Conservation (phyloP, 1,140 invertebrate genomes). For the Batillaria attramentaria region DNA sequence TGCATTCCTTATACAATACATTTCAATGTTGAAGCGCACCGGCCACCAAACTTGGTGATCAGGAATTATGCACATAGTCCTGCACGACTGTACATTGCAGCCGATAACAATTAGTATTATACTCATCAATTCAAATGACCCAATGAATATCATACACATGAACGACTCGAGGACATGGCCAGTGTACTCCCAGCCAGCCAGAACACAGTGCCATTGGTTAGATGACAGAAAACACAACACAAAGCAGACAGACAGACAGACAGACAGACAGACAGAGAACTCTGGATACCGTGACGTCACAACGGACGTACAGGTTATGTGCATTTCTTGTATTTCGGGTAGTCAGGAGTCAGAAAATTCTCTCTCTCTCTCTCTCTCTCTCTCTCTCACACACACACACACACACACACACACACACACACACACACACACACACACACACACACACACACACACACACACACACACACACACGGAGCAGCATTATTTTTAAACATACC, state of each 20-base stretch:
- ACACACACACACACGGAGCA: constrained; percentile 4
- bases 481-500: not conserved
- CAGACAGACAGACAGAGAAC: not conserved
- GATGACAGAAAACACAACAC: not conserved
- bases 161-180: too few relatives aligned
- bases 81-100: not conserved
- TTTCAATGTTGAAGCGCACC: too few relatives aligned
- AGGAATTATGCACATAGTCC: not conserved
- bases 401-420: not conserved
- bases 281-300: not conserved
- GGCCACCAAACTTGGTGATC: not conserved
- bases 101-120: too few relatives aligned
- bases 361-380: not conserved
- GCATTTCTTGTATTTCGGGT: not conserved
- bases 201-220: too few relatives aligned
- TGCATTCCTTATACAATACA: too few relatives aligned
- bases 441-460: constrained; percentile 18
- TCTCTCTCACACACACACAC: constrained; percentile 13
- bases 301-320: not conserved
- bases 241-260: not conserved
- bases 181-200: too few relatives aligned
- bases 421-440: constrained; percentile 5
- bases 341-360: not conserved
- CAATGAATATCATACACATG: too few relatives aligned
- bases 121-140: too few relatives aligned